Percentiles rank a stretch among this genome's conserved stretches.
Conservation (phyloP, 2,797 vertebrate genomes). For the Molossus alvarezi region DNA sequence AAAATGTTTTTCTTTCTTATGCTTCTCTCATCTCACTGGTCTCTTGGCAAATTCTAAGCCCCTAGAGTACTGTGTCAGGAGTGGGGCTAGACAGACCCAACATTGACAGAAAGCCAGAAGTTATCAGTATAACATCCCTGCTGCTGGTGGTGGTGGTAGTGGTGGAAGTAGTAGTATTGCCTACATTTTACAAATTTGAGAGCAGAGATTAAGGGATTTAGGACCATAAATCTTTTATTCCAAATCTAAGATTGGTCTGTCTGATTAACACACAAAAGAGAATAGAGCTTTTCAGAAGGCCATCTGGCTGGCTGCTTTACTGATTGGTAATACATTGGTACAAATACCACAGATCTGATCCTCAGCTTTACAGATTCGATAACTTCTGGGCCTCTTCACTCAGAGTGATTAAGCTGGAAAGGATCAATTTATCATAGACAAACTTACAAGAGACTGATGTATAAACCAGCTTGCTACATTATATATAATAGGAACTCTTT, state of each 20-base stretch:
- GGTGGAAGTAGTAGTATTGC: neutral
- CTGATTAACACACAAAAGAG: neutral
- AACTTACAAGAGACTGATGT: neutral
- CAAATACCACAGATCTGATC: neutral
- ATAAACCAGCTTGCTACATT: slow-evolving; percentile 12
- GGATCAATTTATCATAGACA: neutral
- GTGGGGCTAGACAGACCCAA: neutral
- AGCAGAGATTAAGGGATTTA: slow-evolving; percentile 27
- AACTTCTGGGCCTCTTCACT: neutral
- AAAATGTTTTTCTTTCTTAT: neutral
- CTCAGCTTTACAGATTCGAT: neutral
- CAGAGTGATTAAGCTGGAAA: neutral
- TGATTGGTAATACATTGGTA: neutral
- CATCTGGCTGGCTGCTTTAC: neutral
- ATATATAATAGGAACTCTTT: slow-evolving; percentile 38
- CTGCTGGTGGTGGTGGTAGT: too few species aligned
- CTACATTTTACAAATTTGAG: neutral
- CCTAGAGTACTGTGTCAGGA: neutral
- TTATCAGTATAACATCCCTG: neutral
- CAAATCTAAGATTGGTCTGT: slow-evolving; percentile 42
- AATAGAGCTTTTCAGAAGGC: slow-evolving; percentile 36
- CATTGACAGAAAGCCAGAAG: neutral
- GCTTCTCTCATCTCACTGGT: neutral
- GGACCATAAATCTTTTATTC: slow-evolving; percentile 52
- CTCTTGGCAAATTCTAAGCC: neutral